Evolutionary conservation across 2,113 vertebrate genomes (phyloP).

Genomic region (Corvus hawaiiensis): DNA sequence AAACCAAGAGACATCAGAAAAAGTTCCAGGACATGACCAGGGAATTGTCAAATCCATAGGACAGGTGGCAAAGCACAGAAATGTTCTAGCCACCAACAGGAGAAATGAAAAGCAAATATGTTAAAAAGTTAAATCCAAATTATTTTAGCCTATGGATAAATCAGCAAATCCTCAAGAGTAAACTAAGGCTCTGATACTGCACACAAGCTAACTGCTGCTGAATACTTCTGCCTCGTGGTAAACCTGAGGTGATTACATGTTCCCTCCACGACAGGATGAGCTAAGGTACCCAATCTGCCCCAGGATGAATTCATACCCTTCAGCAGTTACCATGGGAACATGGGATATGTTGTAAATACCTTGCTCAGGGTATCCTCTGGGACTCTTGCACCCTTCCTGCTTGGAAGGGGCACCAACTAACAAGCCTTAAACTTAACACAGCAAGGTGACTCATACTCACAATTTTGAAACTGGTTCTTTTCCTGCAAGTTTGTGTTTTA

Average conservation of each 20-base stretch:
- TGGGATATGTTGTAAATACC: background rate
- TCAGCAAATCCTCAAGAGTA: background rate
- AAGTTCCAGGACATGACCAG: background rate
- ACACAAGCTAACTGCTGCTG: background rate
- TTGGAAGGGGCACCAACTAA: background rate
- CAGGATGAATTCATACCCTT: background rate
- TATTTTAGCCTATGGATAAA: background rate
- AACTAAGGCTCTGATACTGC: background rate
- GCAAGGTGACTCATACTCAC: background rate
- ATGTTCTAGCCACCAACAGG: background rate
- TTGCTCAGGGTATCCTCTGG: background rate
- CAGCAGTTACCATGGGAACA: background rate
- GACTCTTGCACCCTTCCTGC: background rate
- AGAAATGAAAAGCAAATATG: background rate
- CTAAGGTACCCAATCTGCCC: background rate
- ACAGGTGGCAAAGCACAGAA: background rate
- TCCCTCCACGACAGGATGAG: background rate
- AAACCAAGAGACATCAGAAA: background rate
- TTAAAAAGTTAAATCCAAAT: background rate
- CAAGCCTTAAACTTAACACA: background rate
- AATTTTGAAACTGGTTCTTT: background rate
- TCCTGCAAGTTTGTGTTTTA: background rate
- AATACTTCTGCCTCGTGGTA: background rate
- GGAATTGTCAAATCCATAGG: background rate
- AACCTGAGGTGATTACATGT: background rate